Percentiles rank a stretch among this genome's conserved stretches.
Evolutionary conservation across 2,888 invertebrate species (phyloP).

Genomic region (Timandra comae): DNA sequence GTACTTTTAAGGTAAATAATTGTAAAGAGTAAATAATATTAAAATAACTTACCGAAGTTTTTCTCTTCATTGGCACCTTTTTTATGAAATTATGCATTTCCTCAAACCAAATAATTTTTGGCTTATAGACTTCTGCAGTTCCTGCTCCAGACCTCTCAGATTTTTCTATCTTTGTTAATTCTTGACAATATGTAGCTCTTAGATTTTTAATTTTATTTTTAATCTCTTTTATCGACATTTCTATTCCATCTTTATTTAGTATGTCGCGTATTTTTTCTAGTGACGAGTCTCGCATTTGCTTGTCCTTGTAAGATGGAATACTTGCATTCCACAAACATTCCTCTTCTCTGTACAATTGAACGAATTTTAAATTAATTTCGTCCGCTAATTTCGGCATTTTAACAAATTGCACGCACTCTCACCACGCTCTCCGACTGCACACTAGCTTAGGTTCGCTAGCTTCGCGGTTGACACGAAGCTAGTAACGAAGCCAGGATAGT

Average conservation of each 20-base stretch:
- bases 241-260: conserved; percentile 1
- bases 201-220: conserved; percentile 5
- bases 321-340: conserved; percentile 9
- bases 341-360: conserved; percentile 8
- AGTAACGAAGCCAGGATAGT: conserved; percentile 2
- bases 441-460: conserved; percentile 8
- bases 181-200: conserved; percentile 10
- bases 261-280: conserved; percentile 4
- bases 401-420: conserved; percentile 7
- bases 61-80: conserved; percentile 11
- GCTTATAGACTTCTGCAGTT: conserved; percentile 10
- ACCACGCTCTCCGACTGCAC: conserved; percentile 7
- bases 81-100: conserved; percentile 12
- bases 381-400: conserved; percentile 8
- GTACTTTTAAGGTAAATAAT: conserved; percentile 11
- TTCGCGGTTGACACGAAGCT: conserved; percentile 1
- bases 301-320: conserved; percentile 6
- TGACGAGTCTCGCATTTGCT: conserved; percentile 5
- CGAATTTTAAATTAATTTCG: conserved; percentile 9
- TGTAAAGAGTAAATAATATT: conserved; percentile 10
- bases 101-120: conserved; percentile 9
- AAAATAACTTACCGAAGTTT: conserved; percentile 11
- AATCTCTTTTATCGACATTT: conserved; percentile 2
- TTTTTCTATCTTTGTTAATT: conserved; percentile 10
- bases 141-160: conserved; percentile 10